Conservation (phyloP, 2,888 invertebrate species). For the Pocota personata region DNA sequence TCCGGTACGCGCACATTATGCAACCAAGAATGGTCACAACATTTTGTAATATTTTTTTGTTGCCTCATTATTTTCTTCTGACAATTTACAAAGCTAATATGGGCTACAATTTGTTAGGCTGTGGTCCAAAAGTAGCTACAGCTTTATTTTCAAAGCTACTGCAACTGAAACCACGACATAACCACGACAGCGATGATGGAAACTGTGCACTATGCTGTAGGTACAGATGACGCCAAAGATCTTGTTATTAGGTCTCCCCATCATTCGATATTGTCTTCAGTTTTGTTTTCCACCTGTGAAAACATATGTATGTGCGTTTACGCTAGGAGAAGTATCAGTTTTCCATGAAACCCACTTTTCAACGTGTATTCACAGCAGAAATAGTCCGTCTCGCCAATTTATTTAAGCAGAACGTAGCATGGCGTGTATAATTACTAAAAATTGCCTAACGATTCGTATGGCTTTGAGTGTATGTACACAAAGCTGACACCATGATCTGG, state of each 20-base stretch:
- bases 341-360: constrained; percentile 38
- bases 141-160: background rate
- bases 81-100: too few species aligned
- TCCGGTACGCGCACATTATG: too few species aligned
- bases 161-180: constrained; percentile 50
- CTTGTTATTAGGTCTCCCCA: background rate
- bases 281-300: constrained; percentile 45
- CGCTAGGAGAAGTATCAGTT: constrained; percentile 17
- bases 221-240: background rate
- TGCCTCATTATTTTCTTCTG: too few species aligned
- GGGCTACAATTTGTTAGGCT: too few species aligned
- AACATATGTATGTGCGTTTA: constrained; percentile 7
- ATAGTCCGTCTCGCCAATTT: constrained; percentile 20
- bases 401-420: constrained; percentile 41
- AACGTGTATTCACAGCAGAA: background rate
- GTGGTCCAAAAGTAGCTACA: too few species aligned
- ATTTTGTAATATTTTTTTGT: too few species aligned
- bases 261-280: constrained; percentile 13
- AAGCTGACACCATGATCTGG: constrained; percentile 52
- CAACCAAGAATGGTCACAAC: too few species aligned
- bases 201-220: background rate
- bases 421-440: constrained; percentile 59
- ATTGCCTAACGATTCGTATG: constrained; percentile 44
- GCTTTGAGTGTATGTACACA: constrained; percentile 1
- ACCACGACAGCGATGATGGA: constrained; percentile 32